phyloP scores from a whole-genome alignment of 2,797 vertebrate genomes.

The Neoniphon sammara region DNA sequence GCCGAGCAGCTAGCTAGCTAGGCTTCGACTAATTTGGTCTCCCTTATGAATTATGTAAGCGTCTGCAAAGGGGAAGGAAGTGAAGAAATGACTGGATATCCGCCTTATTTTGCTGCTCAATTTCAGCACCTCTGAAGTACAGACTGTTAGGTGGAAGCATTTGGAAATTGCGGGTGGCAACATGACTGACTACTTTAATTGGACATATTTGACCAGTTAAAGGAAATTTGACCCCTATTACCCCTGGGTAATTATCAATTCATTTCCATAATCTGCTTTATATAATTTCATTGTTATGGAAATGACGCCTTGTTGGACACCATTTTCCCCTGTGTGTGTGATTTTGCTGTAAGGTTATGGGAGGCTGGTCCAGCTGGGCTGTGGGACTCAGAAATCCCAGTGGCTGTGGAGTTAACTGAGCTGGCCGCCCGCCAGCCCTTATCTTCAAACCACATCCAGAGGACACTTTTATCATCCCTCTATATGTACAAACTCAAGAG shows the following conservation, averaged over 20 bases:
- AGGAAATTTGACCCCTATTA: no score
- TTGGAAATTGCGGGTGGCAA: no score
- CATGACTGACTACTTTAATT: no score
- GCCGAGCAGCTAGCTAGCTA: no score
- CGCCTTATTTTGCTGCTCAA: no score
- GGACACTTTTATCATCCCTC: constrained; percentile 60
- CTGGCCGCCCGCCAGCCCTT: constrained; percentile 52
- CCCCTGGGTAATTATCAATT: background rate
- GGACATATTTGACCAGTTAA: no score
- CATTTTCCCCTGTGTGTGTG: background rate
- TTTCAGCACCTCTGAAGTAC: no score
- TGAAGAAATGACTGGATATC: no score
- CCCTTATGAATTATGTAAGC: no score
- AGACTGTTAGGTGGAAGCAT: no score
- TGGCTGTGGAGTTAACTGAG: constrained; percentile 26
- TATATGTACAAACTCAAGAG: constrained; percentile 58
- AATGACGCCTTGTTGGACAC: background rate
- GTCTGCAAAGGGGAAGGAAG: no score
- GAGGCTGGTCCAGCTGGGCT: constrained; percentile 2
- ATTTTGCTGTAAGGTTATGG: background rate
- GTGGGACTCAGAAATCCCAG: constrained; percentile 25
- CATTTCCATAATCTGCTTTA: background rate
- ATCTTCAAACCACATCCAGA: constrained; percentile 61
- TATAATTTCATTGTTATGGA: background rate
- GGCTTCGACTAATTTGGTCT: no score